These are phyloP conservation scores for Arvicola amphibius DNA, from an alignment of 2,797 vertebrate species.

Conservation along the genomic window DNA sequence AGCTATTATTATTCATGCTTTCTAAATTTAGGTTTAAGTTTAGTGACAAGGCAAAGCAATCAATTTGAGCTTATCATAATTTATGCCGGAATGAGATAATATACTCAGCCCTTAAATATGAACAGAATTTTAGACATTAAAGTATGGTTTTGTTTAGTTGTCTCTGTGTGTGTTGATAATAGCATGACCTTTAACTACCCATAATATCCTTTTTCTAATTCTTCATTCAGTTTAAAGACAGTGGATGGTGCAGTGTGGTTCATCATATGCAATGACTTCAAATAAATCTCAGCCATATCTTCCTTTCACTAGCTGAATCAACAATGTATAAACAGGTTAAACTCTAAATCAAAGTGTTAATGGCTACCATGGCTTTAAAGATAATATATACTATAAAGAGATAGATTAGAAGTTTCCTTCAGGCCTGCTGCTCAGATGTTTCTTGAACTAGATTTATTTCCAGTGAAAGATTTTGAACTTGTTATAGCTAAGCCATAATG, in stretches of 20 bases:
- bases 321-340: slow-evolving; percentile 1
- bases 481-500: not conserved
- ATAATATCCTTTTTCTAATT: not conserved
- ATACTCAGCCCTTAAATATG: not conserved
- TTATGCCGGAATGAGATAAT: slow-evolving; percentile 9
- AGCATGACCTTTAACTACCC: not conserved
- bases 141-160: not conserved
- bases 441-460: slow-evolving; percentile 13
- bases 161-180: not conserved
- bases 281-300: not conserved
- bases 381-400: not conserved
- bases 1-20: not conserved
- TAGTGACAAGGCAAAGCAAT: not conserved
- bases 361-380: not conserved
- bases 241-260: not conserved
- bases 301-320: slow-evolving; percentile 10
- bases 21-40: slow-evolving; percentile 32
- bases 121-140: slow-evolving; percentile 6
- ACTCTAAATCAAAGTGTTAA: not conserved
- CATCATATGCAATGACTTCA: not conserved
- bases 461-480: slow-evolving; percentile 28
- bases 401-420: slow-evolving; percentile 9
- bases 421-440: slow-evolving; percentile 33
- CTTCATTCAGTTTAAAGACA: not conserved
- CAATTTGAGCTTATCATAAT: not conserved